Base-by-base conservation (phyloP, 1,140 invertebrate genomes). In the Pogonognathellus flavescens region DNA sequence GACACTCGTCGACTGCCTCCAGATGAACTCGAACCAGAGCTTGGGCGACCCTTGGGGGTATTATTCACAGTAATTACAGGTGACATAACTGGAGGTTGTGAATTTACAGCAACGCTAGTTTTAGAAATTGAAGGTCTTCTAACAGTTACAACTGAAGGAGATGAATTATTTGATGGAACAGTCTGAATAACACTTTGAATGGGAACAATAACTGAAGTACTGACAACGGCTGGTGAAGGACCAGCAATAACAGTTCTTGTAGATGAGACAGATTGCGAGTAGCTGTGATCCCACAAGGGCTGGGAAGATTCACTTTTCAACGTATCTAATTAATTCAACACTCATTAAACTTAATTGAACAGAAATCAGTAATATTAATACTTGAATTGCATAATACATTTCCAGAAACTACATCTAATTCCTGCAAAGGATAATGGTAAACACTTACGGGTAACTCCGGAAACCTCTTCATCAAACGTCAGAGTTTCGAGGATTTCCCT, bases 271-370 rank as follows among this genome's bases (percentile, higher is more conserved):
- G 70, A 76, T 11, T 76, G 70, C 16, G 85, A 83, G n/a, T 86
- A 86, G 49, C 81, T 83, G 49, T 86, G 85, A 62, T 86, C 85
- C 85, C 81, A 83, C 9, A 83, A 55, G 60, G 70, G 81, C 49
- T 50, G 70, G 1, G 41, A 0, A 7, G 70, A 76, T 76, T n/a
- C 70, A 76, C 31, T 76, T 18, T 83, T 59, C n/a, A 41, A 25
- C 55, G 25, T 8, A 50, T 59, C 41, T 55, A 82, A 41, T 57
- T 4, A 14, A n/a, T 57, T 57, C 11, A 57, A 5, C 53, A 57
- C 1, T 41, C 31, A 41, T 41, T 41, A 41, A n/a, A 41, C 31
- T 41, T 41, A n/a, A 41, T 41, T 41, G 31, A 41, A 41, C 6
- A 41, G n/a, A n/a, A n/a, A n/a, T n/a, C n/a, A n/a, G n/a, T n/a